Evolutionary conservation across 2,113 vertebrate species (phyloP).

Genomic region (Toxostoma redivivum): DNA sequence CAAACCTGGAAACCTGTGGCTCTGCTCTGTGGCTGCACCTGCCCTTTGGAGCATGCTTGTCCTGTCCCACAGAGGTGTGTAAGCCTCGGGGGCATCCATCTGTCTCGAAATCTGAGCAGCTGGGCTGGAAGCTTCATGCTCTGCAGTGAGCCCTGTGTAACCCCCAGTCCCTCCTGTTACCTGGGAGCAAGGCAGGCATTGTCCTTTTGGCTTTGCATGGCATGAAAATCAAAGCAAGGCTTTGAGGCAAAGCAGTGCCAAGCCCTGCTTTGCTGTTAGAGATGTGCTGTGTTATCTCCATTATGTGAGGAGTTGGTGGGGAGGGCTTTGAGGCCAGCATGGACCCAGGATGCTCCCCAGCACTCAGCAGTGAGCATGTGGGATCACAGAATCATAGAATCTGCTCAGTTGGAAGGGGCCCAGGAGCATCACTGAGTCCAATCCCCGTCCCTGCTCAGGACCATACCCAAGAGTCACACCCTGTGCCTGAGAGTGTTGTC

Average conservation of each 20-base stretch:
- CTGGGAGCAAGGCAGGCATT: not conserved
- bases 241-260: not conserved
- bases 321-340: accelerated
- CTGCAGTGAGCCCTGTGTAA: not conserved
- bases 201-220: accelerated
- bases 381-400: not conserved
- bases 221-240: not conserved
- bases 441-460: not conserved
- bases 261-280: not conserved
- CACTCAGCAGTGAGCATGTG: accelerated
- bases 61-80: not conserved
- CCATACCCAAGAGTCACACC: not conserved
- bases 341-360: not conserved
- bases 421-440: not conserved
- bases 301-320: accelerated
- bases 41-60: not conserved
- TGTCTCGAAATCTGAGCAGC: not conserved
- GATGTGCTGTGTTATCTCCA: accelerated
- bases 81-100: not conserved
- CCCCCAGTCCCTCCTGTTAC: not conserved
- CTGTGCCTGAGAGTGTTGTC: not conserved
- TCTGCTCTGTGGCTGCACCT: not conserved
- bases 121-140: not conserved
- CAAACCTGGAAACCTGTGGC: not conserved
- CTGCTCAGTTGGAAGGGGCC: not conserved